Conservation (phyloP, 2,888 invertebrate species). For the Lithosia quadra region DNA sequence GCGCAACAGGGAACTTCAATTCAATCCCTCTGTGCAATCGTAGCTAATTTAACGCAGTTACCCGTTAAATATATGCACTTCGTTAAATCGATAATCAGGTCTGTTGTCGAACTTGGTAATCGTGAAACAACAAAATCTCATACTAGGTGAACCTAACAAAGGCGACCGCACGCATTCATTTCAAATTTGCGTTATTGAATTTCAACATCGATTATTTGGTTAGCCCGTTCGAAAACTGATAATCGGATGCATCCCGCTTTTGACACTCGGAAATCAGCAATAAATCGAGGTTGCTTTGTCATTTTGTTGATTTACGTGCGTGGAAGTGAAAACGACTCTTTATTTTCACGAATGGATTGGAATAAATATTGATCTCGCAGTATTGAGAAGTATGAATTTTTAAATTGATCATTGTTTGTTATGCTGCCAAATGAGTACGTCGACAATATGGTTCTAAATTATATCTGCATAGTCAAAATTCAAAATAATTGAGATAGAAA, state of each 20-base stretch:
- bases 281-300: slow-evolving; percentile 71
- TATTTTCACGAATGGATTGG: slow-evolving; percentile 42
- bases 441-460: not conserved
- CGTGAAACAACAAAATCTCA: slow-evolving; percentile 53
- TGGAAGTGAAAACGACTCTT: slow-evolving; percentile 48
- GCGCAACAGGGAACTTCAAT: slow-evolving; percentile 41
- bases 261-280: slow-evolving; percentile 70
- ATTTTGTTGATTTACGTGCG: slow-evolving; percentile 69
- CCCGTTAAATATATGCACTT: slow-evolving; percentile 67
- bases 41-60: slow-evolving; percentile 55
- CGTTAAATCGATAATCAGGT: slow-evolving; percentile 70
- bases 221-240: slow-evolving; percentile 67
- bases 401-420: too few species aligned
- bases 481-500: not conserved
- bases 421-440: too few species aligned
- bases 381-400: slow-evolving; percentile 5
- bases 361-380: slow-evolving; percentile 28
- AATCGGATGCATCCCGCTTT: slow-evolving; percentile 66
- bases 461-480: not conserved
- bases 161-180: slow-evolving; percentile 65
- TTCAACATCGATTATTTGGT: slow-evolving; percentile 67
- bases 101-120: slow-evolving; percentile 55
- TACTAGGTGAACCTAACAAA: slow-evolving; percentile 53
- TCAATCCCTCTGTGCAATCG: slow-evolving; percentile 44
- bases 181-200: slow-evolving; percentile 73